Conservation (phyloP, 2,797 vertebrate genomes). For the Cyprinodon diabolis region DNA sequence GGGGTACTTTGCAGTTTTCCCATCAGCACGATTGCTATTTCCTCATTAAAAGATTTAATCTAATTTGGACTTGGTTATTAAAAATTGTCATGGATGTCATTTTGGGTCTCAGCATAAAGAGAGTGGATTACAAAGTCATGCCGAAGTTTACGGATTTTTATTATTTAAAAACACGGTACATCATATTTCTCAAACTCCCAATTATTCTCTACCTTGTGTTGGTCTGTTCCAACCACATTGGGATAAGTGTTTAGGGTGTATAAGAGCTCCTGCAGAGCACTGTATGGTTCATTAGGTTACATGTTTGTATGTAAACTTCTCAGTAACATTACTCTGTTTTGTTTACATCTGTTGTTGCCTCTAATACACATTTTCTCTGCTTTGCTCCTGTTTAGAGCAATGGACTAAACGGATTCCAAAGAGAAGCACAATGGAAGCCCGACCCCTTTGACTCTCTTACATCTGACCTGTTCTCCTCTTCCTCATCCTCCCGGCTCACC, state of each 20-base stretch:
- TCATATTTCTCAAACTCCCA: not conserved
- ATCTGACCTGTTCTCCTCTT: constrained; percentile 81
- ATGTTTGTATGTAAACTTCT: not conserved
- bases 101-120: not conserved
- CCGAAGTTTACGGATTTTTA: not conserved
- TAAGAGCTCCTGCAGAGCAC: not conserved
- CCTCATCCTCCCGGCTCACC: constrained; percentile 77
- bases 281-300: not conserved
- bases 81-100: not conserved
- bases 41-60: not conserved
- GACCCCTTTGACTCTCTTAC: constrained; percentile 86
- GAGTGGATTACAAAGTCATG: not conserved
- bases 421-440: constrained; percentile 84
- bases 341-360: not conserved
- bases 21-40: not conserved
- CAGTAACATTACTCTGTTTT: not conserved
- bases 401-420: constrained; percentile 78
- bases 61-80: not conserved
- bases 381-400: constrained; percentile 72
- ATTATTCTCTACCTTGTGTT: not conserved
- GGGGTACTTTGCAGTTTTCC: not conserved
- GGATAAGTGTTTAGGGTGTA: not conserved
- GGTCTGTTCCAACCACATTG: not conserved
- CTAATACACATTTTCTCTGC: constrained; percentile 28
- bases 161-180: not conserved